These are phyloP conservation scores for Vidua chalybeata DNA, from an alignment of 2,113 vertebrate species.

Conservation along the genomic window DNA sequence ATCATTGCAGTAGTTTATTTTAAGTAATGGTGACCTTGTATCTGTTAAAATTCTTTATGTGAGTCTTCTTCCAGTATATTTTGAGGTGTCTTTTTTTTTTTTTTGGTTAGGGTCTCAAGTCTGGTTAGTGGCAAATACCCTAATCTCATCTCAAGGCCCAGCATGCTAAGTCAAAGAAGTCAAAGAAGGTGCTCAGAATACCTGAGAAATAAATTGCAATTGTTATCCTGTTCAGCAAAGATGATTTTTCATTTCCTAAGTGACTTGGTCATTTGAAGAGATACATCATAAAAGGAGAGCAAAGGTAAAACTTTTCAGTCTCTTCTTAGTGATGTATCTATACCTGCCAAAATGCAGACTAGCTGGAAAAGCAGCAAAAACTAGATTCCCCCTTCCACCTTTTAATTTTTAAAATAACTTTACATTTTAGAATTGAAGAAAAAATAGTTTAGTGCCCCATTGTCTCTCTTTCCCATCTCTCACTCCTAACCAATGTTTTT, in stretches of 20 bases:
- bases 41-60: neutral
- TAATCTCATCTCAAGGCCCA: neutral
- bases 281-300: neutral
- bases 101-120: neutral
- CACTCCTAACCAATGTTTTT: neutral
- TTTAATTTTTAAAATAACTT: neutral
- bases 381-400: neutral
- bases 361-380: slow-evolving; percentile 20
- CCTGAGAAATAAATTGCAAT: neutral
- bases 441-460: neutral
- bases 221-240: neutral
- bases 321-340: neutral
- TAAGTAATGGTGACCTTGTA: neutral
- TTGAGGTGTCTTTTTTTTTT: neutral
- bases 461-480: neutral
- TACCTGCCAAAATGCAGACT: neutral
- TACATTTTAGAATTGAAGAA: neutral
- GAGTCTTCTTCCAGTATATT: neutral
- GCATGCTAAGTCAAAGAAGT: neutral
- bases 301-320: neutral
- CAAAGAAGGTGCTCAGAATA: neutral
- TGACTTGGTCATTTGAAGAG: neutral
- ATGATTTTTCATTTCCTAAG: neutral
- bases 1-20: neutral
- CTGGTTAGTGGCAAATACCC: neutral